Percentiles rank a stretch among this genome's conserved stretches.
These are phyloP conservation scores for Chelidonichthys spinosus DNA, from an alignment of 2,797 vertebrate genomes.

Conservation along the genomic window DNA sequence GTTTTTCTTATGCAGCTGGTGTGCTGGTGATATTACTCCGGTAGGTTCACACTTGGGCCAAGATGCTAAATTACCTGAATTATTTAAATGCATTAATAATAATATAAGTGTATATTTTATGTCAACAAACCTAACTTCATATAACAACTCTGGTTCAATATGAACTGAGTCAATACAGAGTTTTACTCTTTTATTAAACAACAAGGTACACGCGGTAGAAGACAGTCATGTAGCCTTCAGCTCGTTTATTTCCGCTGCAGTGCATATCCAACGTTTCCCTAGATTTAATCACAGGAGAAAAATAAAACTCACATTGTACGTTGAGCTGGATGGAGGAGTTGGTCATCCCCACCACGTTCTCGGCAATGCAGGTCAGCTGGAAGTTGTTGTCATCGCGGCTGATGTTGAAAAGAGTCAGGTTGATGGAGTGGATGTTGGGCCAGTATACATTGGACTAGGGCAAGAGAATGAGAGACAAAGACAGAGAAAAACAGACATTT, in stretches of 20 bases:
- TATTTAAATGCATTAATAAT: slow-evolving; percentile 35
- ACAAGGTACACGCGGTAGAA: background rate
- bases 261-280: fast-evolving
- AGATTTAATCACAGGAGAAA: background rate
- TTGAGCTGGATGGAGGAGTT: slow-evolving; percentile 94
- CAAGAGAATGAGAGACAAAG: slow-evolving; percentile 10
- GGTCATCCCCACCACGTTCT: slow-evolving; percentile 98
- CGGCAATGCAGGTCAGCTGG: slow-evolving; percentile 94
- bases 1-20: background rate
- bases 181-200: slow-evolving; percentile 1
- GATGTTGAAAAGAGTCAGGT: slow-evolving; percentile 95
- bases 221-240: too few relatives aligned
- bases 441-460: slow-evolving; percentile 95
- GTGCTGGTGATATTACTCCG: slow-evolving; percentile 12
- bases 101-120: slow-evolving; percentile 33
- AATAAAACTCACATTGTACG: slow-evolving; percentile 91
- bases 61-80: slow-evolving; percentile 15
- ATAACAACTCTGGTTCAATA: slow-evolving; percentile 19
- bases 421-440: slow-evolving; percentile 97
- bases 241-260: background rate
- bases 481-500: background rate
- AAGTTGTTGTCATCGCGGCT: slow-evolving; percentile 96
- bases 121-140: slow-evolving; percentile 19
- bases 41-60: background rate
- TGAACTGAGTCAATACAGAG: background rate